phyloP scores from a whole-genome alignment of 1,140 invertebrate genomes.

The Agrypnia vestita region DNA sequence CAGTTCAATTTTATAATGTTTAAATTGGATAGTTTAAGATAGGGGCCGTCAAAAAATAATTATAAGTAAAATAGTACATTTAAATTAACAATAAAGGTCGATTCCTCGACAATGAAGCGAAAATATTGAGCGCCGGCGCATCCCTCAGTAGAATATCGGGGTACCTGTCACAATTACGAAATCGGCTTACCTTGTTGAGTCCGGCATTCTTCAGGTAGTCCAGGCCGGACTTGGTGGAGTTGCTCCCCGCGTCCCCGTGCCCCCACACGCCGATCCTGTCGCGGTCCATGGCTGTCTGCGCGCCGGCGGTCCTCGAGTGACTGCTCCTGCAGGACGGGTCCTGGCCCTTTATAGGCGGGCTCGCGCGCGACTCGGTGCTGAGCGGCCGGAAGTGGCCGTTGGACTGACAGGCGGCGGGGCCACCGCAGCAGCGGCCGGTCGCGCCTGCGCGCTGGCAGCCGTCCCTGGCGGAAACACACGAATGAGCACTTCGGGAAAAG shows the following conservation, averaged over 20 bases:
- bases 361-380: neutral
- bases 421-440: slow-evolving; percentile 19
- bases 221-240: slow-evolving; percentile 76
- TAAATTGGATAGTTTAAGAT: too few species aligned
- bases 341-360: slow-evolving; percentile 30
- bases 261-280: slow-evolving; percentile 79
- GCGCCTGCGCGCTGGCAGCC: slow-evolving; percentile 33
- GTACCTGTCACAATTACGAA: slow-evolving; percentile 18
- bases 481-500: slow-evolving; percentile 43
- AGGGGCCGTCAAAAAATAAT: too few species aligned
- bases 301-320: slow-evolving; percentile 32
- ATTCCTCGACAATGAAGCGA: too few species aligned
- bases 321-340: neutral
- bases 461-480: slow-evolving; percentile 37
- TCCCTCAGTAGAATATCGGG: neutral
- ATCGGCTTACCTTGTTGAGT: slow-evolving; percentile 81
- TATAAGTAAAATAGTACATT: too few species aligned
- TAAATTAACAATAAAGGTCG: too few species aligned
- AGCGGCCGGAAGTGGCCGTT: slow-evolving; percentile 49
- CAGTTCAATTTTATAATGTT: too few species aligned
- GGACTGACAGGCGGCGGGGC: slow-evolving; percentile 39
- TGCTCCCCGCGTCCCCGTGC: slow-evolving; percentile 70
- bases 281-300: slow-evolving; percentile 69
- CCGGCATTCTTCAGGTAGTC: slow-evolving; percentile 84
- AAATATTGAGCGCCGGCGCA: neutral